Percentiles rank a stretch among this genome's conserved stretches.
Evolutionary conservation across 1,140 invertebrate genomes (phyloP).

Genomic region (Sipha flava): DNA sequence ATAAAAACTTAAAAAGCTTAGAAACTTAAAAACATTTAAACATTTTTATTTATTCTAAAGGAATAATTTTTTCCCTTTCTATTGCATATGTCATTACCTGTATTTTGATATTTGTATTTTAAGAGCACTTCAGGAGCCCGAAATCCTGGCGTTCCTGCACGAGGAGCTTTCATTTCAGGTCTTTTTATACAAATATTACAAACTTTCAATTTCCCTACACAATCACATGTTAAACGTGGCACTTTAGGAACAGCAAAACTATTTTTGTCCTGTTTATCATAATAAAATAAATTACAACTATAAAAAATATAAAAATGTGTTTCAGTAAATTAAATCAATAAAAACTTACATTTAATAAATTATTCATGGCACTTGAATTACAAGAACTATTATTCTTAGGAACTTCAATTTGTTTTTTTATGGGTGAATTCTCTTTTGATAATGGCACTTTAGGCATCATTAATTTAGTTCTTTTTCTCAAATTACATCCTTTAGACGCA

Average conservation of each 20-base stretch:
- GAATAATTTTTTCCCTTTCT: too few relatives aligned
- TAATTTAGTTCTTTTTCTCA: conserved; percentile 24
- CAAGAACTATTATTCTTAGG: neutral
- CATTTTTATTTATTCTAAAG: too few relatives aligned
- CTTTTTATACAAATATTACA: conserved; percentile 55
- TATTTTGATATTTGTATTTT: conserved; percentile 64
- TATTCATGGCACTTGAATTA: neutral
- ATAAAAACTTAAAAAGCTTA: too few relatives aligned
- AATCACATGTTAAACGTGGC: conserved; percentile 41
- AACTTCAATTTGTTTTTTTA: conserved; percentile 28
- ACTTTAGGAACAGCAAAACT: conserved; percentile 16
- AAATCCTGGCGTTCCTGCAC: conserved; percentile 85
- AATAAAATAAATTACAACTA: neutral
- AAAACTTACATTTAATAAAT: conserved; percentile 12
- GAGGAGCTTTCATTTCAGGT: conserved; percentile 53
- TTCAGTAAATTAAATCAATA: neutral
- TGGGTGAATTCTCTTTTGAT: conserved; percentile 33
- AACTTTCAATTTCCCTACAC: conserved; percentile 55
- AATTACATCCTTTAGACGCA: conserved; percentile 5
- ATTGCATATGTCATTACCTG: too few relatives aligned
- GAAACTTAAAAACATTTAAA: too few relatives aligned
- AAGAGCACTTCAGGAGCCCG: conserved; percentile 80
- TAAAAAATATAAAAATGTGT: neutral
- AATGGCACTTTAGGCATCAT: conserved; percentile 30
- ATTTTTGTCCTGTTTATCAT: conserved; percentile 5